These are phyloP conservation scores for Pomatorhinus ruficollis DNA, from an alignment of 2,113 vertebrate genomes.

Conservation along the genomic window DNA sequence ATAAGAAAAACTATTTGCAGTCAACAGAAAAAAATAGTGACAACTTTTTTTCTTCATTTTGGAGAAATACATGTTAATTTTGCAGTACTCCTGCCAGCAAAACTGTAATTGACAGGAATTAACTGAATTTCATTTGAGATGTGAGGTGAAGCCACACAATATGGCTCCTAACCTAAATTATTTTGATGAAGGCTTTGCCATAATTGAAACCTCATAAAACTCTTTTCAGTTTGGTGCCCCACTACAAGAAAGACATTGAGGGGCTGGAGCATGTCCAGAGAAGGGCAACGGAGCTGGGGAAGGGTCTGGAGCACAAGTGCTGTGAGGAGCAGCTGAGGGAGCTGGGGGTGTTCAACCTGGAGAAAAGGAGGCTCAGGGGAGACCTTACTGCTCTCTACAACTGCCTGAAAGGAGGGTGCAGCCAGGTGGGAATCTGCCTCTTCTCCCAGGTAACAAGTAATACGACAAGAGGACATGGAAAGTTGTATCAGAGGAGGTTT, in stretches of 20 bases:
- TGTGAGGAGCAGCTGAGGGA: background rate
- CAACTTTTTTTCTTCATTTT: background rate
- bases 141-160: background rate
- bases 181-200: background rate
- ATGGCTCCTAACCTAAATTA: background rate
- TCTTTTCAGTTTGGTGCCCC: background rate
- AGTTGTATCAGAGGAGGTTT: background rate
- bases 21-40: background rate
- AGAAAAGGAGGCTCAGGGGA: background rate
- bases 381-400: fast-evolving
- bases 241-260: background rate
- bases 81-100: background rate
- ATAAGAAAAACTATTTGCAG: conserved; percentile 19
- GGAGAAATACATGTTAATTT: background rate
- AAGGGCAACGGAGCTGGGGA: background rate
- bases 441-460: fast-evolving
- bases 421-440: fast-evolving
- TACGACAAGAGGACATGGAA: background rate
- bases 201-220: background rate
- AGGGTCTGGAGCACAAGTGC: background rate
- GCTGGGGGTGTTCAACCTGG: background rate
- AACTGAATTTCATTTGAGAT: background rate
- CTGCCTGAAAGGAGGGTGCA: background rate
- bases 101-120: background rate
- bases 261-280: background rate